Evolutionary conservation across 2,113 vertebrate genomes (phyloP).

Genomic region (Capreolus pygargus): DNA sequence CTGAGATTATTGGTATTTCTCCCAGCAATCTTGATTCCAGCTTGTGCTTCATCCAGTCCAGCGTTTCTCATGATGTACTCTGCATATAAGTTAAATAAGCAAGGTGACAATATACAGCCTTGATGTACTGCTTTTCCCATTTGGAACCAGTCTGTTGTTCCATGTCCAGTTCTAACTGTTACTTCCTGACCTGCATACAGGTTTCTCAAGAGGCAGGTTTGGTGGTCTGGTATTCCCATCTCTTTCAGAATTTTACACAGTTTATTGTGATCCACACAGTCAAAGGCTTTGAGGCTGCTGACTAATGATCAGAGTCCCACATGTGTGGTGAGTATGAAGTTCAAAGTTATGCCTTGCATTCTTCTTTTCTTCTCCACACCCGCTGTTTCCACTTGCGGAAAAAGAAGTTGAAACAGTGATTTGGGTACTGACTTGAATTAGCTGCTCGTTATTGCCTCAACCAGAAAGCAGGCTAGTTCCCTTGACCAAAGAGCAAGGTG

Average conservation of each 20-base stretch:
- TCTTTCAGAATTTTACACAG: neutral
- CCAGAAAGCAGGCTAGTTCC: neutral
- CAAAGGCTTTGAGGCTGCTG: neutral
- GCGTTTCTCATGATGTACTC: neutral
- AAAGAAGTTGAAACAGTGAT: neutral
- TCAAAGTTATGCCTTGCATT: neutral
- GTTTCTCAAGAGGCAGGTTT: neutral
- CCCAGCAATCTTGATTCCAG: rapidly evolving
- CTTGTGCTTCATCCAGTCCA: neutral
- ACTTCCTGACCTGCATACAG: neutral
- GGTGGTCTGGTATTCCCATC: neutral
- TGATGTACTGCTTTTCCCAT: neutral
- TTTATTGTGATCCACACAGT: neutral
- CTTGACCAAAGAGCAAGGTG: neutral
- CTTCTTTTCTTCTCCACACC: neutral
- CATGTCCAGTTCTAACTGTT: neutral
- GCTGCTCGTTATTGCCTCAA: neutral
- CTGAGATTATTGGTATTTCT: neutral
- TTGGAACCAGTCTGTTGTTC: neutral
- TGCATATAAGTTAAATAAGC: neutral
- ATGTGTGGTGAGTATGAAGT: neutral
- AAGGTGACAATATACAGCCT: neutral
- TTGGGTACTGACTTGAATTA: neutral
- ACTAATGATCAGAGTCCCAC: neutral
- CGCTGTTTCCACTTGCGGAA: rapidly evolving